phyloP scores from a whole-genome alignment of 2,113 vertebrate genomes.

The Rhinogobius similis region DNA sequence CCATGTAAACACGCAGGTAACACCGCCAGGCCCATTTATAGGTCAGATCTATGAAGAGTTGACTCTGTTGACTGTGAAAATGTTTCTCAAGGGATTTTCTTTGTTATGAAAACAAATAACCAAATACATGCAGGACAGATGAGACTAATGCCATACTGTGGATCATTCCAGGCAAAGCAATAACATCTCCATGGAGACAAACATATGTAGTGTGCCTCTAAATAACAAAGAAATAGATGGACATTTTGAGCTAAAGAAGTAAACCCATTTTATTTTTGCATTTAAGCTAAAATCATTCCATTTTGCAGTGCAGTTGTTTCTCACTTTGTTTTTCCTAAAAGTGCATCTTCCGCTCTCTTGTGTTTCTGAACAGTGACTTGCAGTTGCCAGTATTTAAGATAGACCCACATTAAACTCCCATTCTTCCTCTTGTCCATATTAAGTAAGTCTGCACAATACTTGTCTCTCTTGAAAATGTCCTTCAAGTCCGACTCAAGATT shows the following conservation, averaged over 20 bases:
- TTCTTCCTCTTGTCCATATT: constrained; percentile 87
- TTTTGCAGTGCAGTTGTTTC: neutral
- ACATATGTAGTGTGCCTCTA: neutral
- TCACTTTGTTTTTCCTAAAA: constrained; percentile 62
- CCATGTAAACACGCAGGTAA: too few relatives aligned
- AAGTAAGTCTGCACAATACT: constrained; percentile 83
- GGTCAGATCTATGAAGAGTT: too few relatives aligned
- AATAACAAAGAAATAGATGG: neutral
- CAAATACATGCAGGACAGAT: too few relatives aligned
- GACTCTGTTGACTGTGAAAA: too few relatives aligned
- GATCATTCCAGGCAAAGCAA: too few relatives aligned
- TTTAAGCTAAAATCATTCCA: neutral
- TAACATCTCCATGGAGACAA: too few relatives aligned
- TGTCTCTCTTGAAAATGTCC: constrained; percentile 93
- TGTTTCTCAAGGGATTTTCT: too few relatives aligned
- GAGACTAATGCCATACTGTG: too few relatives aligned
- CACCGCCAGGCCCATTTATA: too few relatives aligned
- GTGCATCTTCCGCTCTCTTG: constrained; percentile 79
- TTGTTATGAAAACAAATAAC: too few relatives aligned
- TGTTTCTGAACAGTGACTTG: constrained; percentile 84
- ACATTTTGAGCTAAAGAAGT: neutral
- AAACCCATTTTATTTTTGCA: neutral
- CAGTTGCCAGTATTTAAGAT: constrained; percentile 91
- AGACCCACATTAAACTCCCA: constrained; percentile 95
- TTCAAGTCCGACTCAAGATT: constrained; percentile 83